phyloP scores from a whole-genome alignment of 2,113 vertebrate genomes.

The Paralichthys olivaceus region DNA sequence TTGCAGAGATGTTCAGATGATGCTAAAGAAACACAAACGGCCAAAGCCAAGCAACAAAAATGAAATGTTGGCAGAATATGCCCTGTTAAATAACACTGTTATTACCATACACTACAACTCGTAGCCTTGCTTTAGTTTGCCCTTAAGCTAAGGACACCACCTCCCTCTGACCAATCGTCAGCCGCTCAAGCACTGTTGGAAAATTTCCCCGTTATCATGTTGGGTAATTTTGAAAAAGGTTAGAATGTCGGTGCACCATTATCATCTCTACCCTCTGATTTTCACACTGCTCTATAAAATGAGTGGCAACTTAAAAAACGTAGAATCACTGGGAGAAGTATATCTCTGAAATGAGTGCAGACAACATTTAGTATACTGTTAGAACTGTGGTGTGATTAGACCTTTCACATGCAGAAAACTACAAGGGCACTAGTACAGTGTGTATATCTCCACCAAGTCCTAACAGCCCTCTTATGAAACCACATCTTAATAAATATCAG shows the following conservation, averaged over 20 bases:
- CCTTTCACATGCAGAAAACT: neutral
- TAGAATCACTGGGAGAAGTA: neutral
- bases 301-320: neutral
- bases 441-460: neutral
- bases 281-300: neutral
- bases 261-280: neutral
- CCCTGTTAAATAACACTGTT: neutral
- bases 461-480: neutral
- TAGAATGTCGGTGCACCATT: neutral
- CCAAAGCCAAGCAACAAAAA: neutral
- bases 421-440: too few relatives aligned
- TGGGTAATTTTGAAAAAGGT: neutral
- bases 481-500: neutral
- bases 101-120: neutral
- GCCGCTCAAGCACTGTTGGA: neutral
- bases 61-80: neutral
- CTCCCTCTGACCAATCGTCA: neutral
- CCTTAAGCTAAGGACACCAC: neutral
- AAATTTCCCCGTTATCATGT: neutral
- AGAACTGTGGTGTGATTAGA: neutral
- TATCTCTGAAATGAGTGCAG: neutral
- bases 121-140: neutral
- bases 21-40: neutral
- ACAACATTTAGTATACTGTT: neutral
- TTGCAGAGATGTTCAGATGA: neutral